A percentile compares a stretch with the other conserved stretches of the same genome.
These are phyloP conservation scores for Gisinianus flammeolus DNA, from an alignment of 2,888 invertebrate genomes.

Conservation along the genomic window DNA sequence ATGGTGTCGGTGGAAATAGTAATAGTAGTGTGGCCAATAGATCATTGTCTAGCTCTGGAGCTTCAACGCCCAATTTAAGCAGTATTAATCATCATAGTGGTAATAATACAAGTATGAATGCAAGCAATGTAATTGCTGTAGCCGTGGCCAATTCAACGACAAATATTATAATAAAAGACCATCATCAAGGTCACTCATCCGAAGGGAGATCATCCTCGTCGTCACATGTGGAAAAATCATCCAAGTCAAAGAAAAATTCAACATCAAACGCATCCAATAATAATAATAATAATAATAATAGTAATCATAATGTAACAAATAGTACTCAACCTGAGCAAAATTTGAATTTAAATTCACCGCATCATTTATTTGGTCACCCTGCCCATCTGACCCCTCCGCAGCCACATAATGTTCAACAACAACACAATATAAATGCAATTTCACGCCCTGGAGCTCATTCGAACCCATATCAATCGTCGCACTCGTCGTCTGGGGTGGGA, in stretches of 20 bases:
- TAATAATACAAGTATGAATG: slow-evolving; percentile 33
- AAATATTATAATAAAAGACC: slow-evolving; percentile 42
- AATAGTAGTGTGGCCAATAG: slow-evolving; percentile 40
- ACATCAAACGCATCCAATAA: slow-evolving; percentile 15
- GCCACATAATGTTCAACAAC: slow-evolving; percentile 1
- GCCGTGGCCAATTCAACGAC: slow-evolving; percentile 56
- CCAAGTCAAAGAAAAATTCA: slow-evolving; percentile 31
- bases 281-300: slow-evolving; percentile 2
- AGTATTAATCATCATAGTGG: slow-evolving; percentile 34
- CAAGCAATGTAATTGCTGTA: slow-evolving; percentile 46
- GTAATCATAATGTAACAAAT: not conserved
- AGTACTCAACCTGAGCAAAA: slow-evolving; percentile 1
- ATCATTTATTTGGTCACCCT: slow-evolving; percentile 39
- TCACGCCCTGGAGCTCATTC: slow-evolving; percentile 12
- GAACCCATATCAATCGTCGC: not conserved
- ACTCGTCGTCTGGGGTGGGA: not conserved
- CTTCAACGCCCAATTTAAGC: slow-evolving; percentile 52
- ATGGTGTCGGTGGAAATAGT: slow-evolving; percentile 37
- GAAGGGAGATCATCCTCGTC: not conserved
- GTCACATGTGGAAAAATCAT: not conserved
- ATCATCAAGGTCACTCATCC: not conserved
- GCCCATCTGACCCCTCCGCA: slow-evolving; percentile 3
- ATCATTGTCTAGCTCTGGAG: slow-evolving; percentile 53
- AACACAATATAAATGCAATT: slow-evolving; percentile 13
- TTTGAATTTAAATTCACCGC: slow-evolving; percentile 13